These are phyloP conservation scores for Arenaria interpres DNA, from an alignment of 2,113 vertebrate species.

Conservation along the genomic window DNA sequence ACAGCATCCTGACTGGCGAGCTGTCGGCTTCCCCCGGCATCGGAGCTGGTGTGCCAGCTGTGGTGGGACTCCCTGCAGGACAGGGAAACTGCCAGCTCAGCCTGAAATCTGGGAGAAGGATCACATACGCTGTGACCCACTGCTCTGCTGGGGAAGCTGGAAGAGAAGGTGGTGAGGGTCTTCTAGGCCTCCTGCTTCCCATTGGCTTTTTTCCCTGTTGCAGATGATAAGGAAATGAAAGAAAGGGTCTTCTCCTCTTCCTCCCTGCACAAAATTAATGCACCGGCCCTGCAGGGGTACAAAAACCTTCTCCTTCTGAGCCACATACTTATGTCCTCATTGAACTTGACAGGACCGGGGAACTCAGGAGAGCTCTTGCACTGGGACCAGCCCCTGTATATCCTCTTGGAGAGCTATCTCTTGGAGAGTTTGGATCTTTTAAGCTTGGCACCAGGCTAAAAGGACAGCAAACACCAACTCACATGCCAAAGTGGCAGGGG, in stretches of 20 bases:
- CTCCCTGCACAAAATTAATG: neutral
- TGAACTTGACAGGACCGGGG: neutral
- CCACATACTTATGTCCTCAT: neutral
- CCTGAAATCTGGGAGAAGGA: neutral
- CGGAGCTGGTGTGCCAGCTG: neutral
- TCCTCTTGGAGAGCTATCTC: neutral
- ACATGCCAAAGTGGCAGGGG: neutral
- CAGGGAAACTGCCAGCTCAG: neutral
- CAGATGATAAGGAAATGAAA: neutral
- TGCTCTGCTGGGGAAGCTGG: neutral
- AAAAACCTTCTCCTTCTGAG: neutral
- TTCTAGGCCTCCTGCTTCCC: neutral
- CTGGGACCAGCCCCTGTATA: neutral
- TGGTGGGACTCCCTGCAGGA: rapidly evolving
- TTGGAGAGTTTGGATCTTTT: neutral
- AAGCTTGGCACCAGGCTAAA: neutral
- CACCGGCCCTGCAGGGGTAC: neutral
- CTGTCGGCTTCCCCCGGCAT: neutral
- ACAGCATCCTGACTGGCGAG: neutral
- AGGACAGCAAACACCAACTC: neutral
- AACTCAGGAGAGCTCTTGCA: neutral
- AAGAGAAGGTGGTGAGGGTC: neutral
- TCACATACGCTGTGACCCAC: neutral
- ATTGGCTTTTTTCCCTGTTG: neutral
- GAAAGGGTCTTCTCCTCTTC: neutral